Percentiles rank a stretch among this genome's conserved stretches.
Evolutionary conservation across 1,140 invertebrate genomes (phyloP).

Genomic region (Drosophila nigromelanica): DNA sequence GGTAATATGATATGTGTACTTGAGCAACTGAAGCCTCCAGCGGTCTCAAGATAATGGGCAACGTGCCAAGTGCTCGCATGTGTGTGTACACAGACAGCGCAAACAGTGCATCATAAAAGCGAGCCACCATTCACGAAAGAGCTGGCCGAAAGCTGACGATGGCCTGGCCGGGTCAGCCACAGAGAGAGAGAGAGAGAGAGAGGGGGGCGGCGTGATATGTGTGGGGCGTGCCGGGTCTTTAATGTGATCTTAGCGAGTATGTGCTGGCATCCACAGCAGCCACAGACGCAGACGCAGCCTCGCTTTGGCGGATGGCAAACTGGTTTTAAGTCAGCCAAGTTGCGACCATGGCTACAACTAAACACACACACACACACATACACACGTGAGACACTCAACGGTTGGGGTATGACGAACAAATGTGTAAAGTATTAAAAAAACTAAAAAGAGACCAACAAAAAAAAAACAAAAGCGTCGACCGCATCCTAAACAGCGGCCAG

Average conservation of each 20-base stretch:
- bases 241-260: conserved; percentile 76
- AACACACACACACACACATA: conserved; percentile 30
- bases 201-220: conserved; percentile 1
- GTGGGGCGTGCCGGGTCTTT: conserved; percentile 77
- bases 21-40: conserved; percentile 61
- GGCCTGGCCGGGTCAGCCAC: conserved; percentile 3
- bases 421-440: conserved; percentile 77
- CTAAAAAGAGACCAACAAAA: conserved; percentile 65
- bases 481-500: conserved; percentile 75
- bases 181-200: too few relatives aligned
- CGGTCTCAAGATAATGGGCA: conserved; percentile 70
- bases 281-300: conserved; percentile 46
- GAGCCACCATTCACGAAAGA: conserved; percentile 66
- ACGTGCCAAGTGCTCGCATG: conserved; percentile 74
- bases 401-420: conserved; percentile 75
- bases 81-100: conserved; percentile 54
- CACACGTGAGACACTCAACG: conserved; percentile 45
- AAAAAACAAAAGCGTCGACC: conserved; percentile 72
- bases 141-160: conserved; percentile 33
- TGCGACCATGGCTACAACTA: conserved; percentile 46
- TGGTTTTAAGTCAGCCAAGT: conserved; percentile 56
- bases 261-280: conserved; percentile 71
- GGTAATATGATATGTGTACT: conserved; percentile 77
- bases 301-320: conserved; percentile 80
- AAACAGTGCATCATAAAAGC: conserved; percentile 80